Conservation (phyloP, 2,113 vertebrate genomes). For the Brachypteracias leptosomus region DNA sequence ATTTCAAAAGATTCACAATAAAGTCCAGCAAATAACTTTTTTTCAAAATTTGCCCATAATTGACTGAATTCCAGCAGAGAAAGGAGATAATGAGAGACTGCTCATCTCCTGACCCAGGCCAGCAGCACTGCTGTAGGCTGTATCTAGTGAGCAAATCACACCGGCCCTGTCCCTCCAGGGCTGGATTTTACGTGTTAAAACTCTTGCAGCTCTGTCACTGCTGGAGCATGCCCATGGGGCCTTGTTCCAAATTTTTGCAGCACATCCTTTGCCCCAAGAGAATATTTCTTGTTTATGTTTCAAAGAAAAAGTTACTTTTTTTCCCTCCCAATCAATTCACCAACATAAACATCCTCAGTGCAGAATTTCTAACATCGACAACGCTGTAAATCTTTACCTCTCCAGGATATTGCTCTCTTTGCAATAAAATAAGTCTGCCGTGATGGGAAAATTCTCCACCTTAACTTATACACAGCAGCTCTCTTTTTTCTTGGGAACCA, state of each 20-base stretch:
- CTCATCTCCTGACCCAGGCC: neutral
- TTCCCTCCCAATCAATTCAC: neutral
- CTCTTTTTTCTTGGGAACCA: neutral
- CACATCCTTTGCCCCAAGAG: neutral
- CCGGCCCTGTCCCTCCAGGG: neutral
- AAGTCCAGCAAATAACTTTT: slow-evolving; percentile 20
- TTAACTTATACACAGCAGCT: neutral
- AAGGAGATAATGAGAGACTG: neutral
- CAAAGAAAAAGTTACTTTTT: neutral
- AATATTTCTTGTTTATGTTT: slow-evolving; percentile 23
- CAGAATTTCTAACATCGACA: slow-evolving; percentile 1
- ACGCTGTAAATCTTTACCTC: slow-evolving; percentile 18
- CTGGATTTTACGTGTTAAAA: neutral
- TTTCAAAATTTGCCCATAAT: neutral
- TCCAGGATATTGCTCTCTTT: neutral
- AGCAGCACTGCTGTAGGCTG: neutral
- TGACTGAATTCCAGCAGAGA: neutral
- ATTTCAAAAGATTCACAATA: neutral
- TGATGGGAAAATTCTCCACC: neutral
- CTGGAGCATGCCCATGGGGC: neutral
- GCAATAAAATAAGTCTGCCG: slow-evolving; percentile 4
- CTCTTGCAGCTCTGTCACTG: neutral
- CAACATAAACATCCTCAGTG: neutral
- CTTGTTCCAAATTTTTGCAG: neutral
- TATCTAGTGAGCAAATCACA: neutral